A percentile compares a stretch with the other conserved stretches of the same genome.
phyloP scores from a whole-genome alignment of 2,888 invertebrate genomes.

The Trimorus sp. region DNA sequence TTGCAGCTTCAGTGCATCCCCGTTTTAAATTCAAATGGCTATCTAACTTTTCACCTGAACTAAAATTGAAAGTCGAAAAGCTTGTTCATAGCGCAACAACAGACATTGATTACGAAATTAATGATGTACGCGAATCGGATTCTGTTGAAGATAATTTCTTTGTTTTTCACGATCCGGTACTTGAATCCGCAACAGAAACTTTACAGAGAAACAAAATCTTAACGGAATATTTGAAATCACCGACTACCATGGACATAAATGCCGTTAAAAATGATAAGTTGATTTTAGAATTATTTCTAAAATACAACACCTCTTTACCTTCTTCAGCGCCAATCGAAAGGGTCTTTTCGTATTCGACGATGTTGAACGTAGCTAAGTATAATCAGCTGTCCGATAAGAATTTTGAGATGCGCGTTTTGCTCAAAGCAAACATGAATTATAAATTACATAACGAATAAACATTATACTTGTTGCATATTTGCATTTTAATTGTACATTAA shows the following conservation, averaged over 20 bases:
- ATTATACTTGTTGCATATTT: not conserved
- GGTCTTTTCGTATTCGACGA: slow-evolving; percentile 39
- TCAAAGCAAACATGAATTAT: not conserved
- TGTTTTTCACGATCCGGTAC: not conserved
- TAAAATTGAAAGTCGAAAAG: slow-evolving; percentile 1
- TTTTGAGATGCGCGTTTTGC: not conserved
- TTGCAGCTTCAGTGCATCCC: slow-evolving; percentile 22
- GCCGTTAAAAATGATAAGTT: slow-evolving; percentile 6
- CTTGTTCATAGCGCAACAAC: not conserved
- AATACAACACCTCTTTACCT: slow-evolving; percentile 36
- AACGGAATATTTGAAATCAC: not conserved
- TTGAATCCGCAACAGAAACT: not conserved
- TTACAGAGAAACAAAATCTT: not conserved
- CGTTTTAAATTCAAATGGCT: slow-evolving; percentile 13
- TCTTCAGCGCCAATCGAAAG: slow-evolving; percentile 48
- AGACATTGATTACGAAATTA: not conserved
- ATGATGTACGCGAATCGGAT: not conserved
- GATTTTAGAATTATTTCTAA: slow-evolving; percentile 18
- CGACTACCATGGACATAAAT: slow-evolving; percentile 1
- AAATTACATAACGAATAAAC: not conserved
- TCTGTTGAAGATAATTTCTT: not conserved
- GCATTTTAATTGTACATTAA: no score
- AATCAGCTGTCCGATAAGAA: slow-evolving; percentile 20
- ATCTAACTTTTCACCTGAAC: not conserved
- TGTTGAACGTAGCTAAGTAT: slow-evolving; percentile 39